Evolutionary conservation across 2,888 invertebrate genomes (phyloP), one percentile per base, ranked within the genome.

Genomic region (Microctonus hyperodae): DNA sequence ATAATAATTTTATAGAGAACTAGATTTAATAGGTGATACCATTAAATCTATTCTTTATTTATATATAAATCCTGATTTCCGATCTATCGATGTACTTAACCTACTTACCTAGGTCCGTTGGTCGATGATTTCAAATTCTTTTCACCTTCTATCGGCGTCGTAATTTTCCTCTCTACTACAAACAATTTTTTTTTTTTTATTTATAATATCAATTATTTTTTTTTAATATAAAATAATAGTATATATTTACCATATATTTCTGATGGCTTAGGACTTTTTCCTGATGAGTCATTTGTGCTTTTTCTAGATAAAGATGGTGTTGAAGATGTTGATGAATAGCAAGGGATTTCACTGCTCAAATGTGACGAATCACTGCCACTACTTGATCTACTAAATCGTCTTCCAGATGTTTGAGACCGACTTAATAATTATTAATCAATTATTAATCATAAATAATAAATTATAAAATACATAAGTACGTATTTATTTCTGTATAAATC

Each of bases 281-380:
- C 76, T 63, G 79, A 76, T 2, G 80, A 72, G 63, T 83, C 83
- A 73, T 79, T 81, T 70, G 83, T 83, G 69, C 80, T 82, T 66
- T 82, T 80, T 20, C 83, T 76, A 79, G 88, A 88, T 70, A 88
- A 85, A 78, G 88, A 87, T 79, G 88, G 83, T 7, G 83, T 84
- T 28, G 82, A 83, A n/a, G 79, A 81, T 55, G 80, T 79, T 57
- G 84, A 83, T 4, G 82, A 84, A 68, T 79, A 83, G 58, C 82
- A 82, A 44, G 81, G 81, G 48, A 81, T 70, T 68, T 83, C 83
- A 73, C 82, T 83, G 73, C 83, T 83, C 73, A 81, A 76, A 65
- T 82, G 82, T 4, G 83, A 83, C 22, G 81, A 80, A n/a, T 83
- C 83, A 72, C 84, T 83, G 9, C 79, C 80, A 71, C 81, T 84